Evolutionary conservation across 2,797 vertebrate genomes (phyloP).

Genomic region (Bryconaethiops microstoma): DNA sequence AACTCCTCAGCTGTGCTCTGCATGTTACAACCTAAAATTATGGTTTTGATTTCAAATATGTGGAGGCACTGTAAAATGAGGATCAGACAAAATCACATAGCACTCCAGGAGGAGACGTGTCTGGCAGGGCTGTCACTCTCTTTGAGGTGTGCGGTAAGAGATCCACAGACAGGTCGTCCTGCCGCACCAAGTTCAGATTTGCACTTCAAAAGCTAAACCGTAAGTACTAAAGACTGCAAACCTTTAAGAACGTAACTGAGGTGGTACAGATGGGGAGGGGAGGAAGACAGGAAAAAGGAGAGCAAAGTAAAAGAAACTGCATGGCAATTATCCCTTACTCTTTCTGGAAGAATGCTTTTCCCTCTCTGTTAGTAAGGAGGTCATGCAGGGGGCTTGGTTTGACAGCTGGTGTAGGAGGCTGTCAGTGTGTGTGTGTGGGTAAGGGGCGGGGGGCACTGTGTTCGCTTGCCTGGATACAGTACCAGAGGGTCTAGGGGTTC

Average conservation of each 20-base stretch:
- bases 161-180: slow-evolving; percentile 44
- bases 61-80: slow-evolving; percentile 38
- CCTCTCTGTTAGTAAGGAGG: slow-evolving; percentile 42
- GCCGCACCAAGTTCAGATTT: slow-evolving; percentile 44
- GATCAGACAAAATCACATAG: slow-evolving; percentile 39
- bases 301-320: slow-evolving; percentile 44
- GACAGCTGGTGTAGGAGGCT: slow-evolving; percentile 49
- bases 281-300: slow-evolving; percentile 33
- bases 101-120: slow-evolving; percentile 31
- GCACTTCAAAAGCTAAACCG: slow-evolving; percentile 63
- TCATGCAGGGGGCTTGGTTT: slow-evolving; percentile 50
- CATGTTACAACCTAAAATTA: background rate
- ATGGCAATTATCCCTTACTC: slow-evolving; percentile 54
- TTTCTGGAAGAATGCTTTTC: slow-evolving; percentile 53
- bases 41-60: slow-evolving; percentile 38
- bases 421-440: slow-evolving; percentile 11
- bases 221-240: slow-evolving; percentile 36
- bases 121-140: slow-evolving; percentile 43
- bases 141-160: slow-evolving; percentile 38
- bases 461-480: slow-evolving; percentile 24
- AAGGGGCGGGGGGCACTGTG: slow-evolving; percentile 9
- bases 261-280: slow-evolving; percentile 22
- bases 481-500: slow-evolving; percentile 23
- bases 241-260: slow-evolving; percentile 41
- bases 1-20: slow-evolving; percentile 6